Base-by-base conservation (phyloP, 2,888 invertebrate genomes). In the Caenorhabditis uteleia region DNA sequence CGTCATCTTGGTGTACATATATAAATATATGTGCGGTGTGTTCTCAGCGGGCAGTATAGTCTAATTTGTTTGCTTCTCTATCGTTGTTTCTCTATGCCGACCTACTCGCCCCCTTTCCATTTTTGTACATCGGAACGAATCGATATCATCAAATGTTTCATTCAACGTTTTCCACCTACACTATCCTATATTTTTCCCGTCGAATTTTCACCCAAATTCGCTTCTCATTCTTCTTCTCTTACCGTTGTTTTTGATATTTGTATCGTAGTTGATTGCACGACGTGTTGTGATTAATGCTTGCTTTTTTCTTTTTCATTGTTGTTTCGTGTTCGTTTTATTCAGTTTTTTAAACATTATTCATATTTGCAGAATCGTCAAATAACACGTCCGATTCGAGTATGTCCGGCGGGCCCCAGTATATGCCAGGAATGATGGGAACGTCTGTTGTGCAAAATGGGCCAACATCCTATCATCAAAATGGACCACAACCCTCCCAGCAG, bases 351-450 rank as follows among this genome's bases (percentile, higher is more conserved):
- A 27, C 4, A 20, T 8, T 29, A 5, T 3, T 39, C 16, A 16
- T 8, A n/a, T 62, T 75, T 58, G 62, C 67, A 68, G 74, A 71
- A 53, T 34, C 65, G 36, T n/a, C 61, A 20, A 57, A 27, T 50
- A 64, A 53, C 48, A 51, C 65, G 33, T 60, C 48, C 58, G 70
- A 62, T 26, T 47, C 53, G 36, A 62, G n/a, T 46, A 65, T 54
- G 67, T 70, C 62, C 40, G 64, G 64, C 53, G 64, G 64, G 64
- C 64, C 64, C 40, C 64, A 64, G 49, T 64, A 53, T 43, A 26
- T 64, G 44, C 57, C 38, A 57, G 64, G 64, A 48, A 48, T 47
- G 8, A 53, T 64, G 48, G 57, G 45, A 2, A 45, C n/a, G 31
- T 33, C 45, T 45, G 45, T 20, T 42, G 29, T 49, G 27, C 50